Conservation (phyloP, 2,888 invertebrate genomes). For the Hartigia nigra region DNA sequence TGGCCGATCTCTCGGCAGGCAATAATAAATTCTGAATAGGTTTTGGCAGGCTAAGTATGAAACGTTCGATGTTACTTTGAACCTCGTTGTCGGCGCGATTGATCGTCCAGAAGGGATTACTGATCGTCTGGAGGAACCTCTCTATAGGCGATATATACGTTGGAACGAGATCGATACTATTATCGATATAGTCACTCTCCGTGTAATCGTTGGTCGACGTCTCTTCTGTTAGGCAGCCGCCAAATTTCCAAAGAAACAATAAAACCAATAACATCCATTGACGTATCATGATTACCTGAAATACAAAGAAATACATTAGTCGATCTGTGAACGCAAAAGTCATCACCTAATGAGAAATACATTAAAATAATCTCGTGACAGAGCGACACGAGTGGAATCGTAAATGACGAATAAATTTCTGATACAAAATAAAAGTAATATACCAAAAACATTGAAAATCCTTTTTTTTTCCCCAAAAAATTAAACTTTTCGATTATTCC, state of each 20-base stretch:
- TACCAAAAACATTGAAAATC: no score
- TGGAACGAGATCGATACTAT: not conserved
- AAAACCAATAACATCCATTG: not conserved
- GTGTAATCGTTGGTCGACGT: not conserved
- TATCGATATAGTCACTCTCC: not conserved
- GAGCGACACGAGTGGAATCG: no score
- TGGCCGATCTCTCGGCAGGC: not conserved
- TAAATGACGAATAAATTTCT: not conserved
- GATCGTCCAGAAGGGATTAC: constrained; percentile 14
- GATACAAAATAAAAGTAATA: no score
- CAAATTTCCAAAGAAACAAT: not conserved
- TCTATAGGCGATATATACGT: constrained; percentile 9
- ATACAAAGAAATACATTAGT: not conserved
- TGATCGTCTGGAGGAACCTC: constrained; percentile 6
- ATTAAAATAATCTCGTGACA: no score
- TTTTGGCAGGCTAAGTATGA: constrained; percentile 10
- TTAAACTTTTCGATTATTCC: no score
- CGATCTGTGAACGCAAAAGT: not conserved
- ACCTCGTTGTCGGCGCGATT: constrained; percentile 12
- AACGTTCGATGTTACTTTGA: constrained; percentile 2
- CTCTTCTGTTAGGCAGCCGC: not conserved
- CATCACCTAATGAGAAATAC: not conserved
- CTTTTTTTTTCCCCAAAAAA: no score
- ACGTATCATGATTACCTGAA: not conserved
- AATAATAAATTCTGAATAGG: constrained; percentile 8